phyloP scores from a whole-genome alignment of 2,113 vertebrate genomes.

The Acanthochromis polyacanthus region DNA sequence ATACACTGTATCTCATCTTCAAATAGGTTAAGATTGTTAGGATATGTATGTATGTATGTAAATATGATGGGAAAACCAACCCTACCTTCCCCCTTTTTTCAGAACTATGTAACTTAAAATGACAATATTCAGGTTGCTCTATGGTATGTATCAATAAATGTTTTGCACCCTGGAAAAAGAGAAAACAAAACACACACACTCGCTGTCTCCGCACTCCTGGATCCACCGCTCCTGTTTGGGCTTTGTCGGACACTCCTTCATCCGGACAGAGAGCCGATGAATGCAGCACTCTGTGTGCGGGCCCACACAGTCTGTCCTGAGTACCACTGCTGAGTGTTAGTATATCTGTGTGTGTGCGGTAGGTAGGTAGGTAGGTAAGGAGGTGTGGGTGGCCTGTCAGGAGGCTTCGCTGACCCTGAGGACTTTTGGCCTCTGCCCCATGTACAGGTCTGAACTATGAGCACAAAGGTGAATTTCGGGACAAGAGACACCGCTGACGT shows the following conservation, averaged over 20 bases:
- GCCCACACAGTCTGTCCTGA: conserved; percentile 72
- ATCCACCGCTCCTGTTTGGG: conserved; percentile 63
- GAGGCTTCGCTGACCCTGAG: conserved; percentile 40
- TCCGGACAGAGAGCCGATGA: conserved; percentile 55
- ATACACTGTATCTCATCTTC: conserved; percentile 76
- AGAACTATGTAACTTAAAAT: conserved; percentile 77
- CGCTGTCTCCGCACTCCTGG: conserved; percentile 56
- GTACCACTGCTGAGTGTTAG: conserved; percentile 61
- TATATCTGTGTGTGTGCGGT: conserved; percentile 40
- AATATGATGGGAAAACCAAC: conserved; percentile 62
- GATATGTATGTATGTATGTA: conserved; percentile 84
- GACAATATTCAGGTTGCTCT: conserved; percentile 82
- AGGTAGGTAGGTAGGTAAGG: conserved; percentile 5
- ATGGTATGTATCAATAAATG: conserved; percentile 81
- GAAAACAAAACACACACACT: conserved; percentile 43
- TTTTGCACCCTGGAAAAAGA: conserved; percentile 79
- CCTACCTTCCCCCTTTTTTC: conserved; percentile 53
- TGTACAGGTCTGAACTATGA: conserved; percentile 81
- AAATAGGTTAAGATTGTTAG: conserved; percentile 77
- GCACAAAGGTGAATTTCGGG: conserved; percentile 77
- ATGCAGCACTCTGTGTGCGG: conserved; percentile 68
- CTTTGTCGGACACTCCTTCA: conserved; percentile 59
- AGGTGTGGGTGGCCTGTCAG: conserved; percentile 53
- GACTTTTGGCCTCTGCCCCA: conserved; percentile 56
- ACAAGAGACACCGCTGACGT: conserved; percentile 61